Evolutionary conservation across 1,140 invertebrate genomes (phyloP), one percentile per base, ranked within the genome.

Genomic region (Galendromus occidentalis): DNA sequence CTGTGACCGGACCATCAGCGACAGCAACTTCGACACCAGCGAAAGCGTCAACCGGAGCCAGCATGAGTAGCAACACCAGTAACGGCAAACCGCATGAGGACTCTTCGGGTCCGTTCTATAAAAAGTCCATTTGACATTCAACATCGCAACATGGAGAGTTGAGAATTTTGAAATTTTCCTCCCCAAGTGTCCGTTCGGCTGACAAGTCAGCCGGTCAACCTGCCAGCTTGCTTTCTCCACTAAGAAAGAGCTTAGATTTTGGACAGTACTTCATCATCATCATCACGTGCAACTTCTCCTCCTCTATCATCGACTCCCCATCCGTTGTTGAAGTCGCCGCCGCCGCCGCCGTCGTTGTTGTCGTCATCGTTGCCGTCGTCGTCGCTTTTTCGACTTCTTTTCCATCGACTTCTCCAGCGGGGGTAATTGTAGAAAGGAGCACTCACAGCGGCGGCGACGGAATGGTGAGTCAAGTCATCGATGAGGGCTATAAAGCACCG

Each of bases 251-350:
- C 51, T 59, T 25, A 59, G 51, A 59, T 29, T 25, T 59, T 59
- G 51, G 51, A 59, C 51, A 59, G 51, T 59, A 59, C 51, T 59
- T 59, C 51, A 59, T 59, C 51, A 59, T 59, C 51, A 59, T 59
- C 33, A 39, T 39, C 33, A 39, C 9, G 4, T 39, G 33, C 33
- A 39, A 39, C 33, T 39, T 39, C 33, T 39, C 33, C 9, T 39
- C 9, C 33, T 39, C 33, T 39, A 39, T 39, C 33, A 39, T 39
- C 33, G 33, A 39, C 33, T 39, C 33, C 33, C 33, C 33, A 9
- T 6, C 9, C 33, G 33, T 39, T 39, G 33, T 39, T 39, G 33
- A 39, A 39, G 33, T 39, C 33, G 33, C 9, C 33, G 33, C 9
- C 33, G 33, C 9, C 33, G 9, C 9, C 33, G 33, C 33, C 33